phyloP scores from a whole-genome alignment of 1,140 invertebrate genomes.

The Gyrodactylus salaris region DNA sequence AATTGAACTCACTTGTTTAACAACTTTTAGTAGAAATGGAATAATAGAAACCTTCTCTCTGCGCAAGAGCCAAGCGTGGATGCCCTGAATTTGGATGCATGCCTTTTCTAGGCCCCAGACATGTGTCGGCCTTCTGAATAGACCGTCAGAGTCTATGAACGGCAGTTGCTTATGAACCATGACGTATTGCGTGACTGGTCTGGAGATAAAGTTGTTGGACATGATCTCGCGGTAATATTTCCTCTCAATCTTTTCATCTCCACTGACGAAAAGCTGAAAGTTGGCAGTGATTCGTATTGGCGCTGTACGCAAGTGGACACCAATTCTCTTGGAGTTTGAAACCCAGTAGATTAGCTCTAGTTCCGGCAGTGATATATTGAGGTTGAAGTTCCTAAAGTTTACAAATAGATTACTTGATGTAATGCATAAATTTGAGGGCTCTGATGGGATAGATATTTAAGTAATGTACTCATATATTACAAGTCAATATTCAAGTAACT shows the following conservation, averaged over 20 bases:
- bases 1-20: background rate
- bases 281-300: background rate
- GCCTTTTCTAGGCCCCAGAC: background rate
- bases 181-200: background rate
- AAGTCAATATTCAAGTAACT: no score
- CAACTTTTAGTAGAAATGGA: background rate
- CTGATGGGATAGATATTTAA: no score
- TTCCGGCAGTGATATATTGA: background rate
- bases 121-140: background rate
- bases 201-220: background rate
- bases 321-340: background rate
- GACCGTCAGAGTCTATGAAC: background rate
- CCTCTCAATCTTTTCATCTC: background rate
- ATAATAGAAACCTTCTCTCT: background rate
- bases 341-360: constrained; percentile 3
- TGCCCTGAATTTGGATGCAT: background rate
- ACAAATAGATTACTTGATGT: background rate
- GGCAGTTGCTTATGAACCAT: background rate
- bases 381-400: background rate
- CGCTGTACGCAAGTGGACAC: background rate
- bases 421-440: no score
- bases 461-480: no score
- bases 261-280: background rate
- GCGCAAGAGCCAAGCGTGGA: background rate
- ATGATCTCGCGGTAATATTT: background rate